A percentile compares a stretch with the other conserved stretches of the same genome.
phyloP scores from a whole-genome alignment of 2,113 vertebrate species.

The Capra hircus region DNA sequence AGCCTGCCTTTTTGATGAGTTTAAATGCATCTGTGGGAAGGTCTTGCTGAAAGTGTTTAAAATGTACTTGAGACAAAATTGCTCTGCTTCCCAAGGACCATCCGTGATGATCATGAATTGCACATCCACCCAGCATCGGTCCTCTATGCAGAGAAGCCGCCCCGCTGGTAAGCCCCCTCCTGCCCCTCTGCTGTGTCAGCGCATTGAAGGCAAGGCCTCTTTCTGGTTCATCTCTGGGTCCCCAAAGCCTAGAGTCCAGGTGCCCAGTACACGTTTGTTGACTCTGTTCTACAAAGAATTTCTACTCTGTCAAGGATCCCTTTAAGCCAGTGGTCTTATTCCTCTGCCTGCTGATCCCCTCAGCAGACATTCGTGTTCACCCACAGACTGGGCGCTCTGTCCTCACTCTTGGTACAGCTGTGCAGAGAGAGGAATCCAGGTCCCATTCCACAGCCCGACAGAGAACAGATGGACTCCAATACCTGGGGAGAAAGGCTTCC shows the following conservation, averaged over 20 bases:
- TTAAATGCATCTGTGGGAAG: neutral
- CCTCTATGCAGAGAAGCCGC: constrained; percentile 94
- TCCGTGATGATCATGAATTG: constrained; percentile 95
- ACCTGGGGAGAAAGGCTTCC: neutral
- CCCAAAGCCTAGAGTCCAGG: neutral
- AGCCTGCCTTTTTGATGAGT: neutral
- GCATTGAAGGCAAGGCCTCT: neutral
- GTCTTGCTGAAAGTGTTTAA: neutral
- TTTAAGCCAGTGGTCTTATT: neutral
- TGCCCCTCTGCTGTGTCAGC: neutral
- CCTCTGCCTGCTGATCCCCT: neutral
- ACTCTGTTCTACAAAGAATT: neutral
- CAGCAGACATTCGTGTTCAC: neutral
- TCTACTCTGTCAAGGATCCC: neutral
- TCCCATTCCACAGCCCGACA: neutral
- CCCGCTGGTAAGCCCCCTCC: constrained; percentile 90
- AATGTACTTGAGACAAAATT: neutral
- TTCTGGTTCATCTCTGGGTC: neutral
- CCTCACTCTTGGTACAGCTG: neutral
- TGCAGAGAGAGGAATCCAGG: neutral
- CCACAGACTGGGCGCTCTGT: neutral
- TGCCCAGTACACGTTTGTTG: accelerated
- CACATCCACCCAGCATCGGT: constrained; percentile 96
- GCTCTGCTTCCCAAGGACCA: constrained; percentile 85
- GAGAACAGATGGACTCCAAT: neutral